Percentiles rank a stretch among this genome's conserved stretches.
phyloP scores from a whole-genome alignment of 1,140 invertebrate genomes.

The Papilio xuthus region DNA sequence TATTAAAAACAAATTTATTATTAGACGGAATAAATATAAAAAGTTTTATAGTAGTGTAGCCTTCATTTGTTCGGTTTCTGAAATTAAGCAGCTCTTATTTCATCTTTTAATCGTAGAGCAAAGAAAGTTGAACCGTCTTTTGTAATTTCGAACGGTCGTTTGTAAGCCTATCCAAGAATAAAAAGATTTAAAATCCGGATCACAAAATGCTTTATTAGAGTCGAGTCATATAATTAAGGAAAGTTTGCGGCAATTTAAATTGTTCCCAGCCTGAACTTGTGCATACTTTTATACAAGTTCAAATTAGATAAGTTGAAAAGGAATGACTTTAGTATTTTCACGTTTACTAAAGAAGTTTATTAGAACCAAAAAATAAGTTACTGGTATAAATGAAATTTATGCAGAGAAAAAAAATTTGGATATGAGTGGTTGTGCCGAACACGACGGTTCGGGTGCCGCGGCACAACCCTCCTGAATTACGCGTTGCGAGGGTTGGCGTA shows the following conservation, averaged over 20 bases:
- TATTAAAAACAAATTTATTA: too few species aligned
- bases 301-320: constrained; percentile 36
- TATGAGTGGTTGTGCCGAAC: too few species aligned
- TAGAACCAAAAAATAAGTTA: neutral
- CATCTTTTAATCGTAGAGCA: neutral
- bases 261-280: constrained; percentile 25
- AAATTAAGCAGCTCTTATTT: neutral
- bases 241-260: constrained; percentile 30
- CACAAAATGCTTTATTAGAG: constrained; percentile 10
- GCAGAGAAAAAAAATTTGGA: too few species aligned
- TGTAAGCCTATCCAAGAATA: neutral
- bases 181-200: constrained; percentile 6
- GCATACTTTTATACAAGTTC: constrained; percentile 33
- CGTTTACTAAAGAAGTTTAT: neutral
- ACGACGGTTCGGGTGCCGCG: too few species aligned
- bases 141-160: neutral
- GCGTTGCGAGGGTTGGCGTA: too few species aligned
- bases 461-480: too few species aligned
- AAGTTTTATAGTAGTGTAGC: too few species aligned
- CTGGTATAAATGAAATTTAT: neutral
- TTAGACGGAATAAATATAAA: too few species aligned
- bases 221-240: constrained; percentile 31
- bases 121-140: too few species aligned
- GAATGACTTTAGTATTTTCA: constrained; percentile 19
- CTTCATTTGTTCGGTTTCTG: neutral